Base-by-base conservation (phyloP, 37 sponge, comb jelly and placozoan genomes). In the Tethya wilhelma region DNA sequence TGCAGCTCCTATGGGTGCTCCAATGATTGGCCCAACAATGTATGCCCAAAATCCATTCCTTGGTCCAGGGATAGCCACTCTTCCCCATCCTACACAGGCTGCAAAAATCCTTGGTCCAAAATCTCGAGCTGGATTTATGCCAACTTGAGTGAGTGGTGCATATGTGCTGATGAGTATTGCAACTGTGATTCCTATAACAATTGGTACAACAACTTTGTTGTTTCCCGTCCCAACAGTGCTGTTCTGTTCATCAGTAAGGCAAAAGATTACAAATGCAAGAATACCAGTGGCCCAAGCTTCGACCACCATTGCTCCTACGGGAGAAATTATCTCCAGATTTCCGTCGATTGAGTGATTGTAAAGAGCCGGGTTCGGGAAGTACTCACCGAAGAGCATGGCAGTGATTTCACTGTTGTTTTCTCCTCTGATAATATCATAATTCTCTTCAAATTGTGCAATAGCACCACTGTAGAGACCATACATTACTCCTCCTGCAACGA, bases 71-170 rank as follows among this genome's bases (percentile, higher is more conserved):
- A 86, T 73, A 6, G 87, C 87, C 0, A 86, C 68, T 22, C 53
- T 73, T 9, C 90, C 89, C 82, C 89, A 92, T 0, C 93, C 93
- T 29, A 75, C 85, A 26, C 75, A 43, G 2, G 80, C 80, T 17
- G 93, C 84, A 59, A 79, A 55, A 2, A 87, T 17, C 42, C 93
- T 59, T 9, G 93, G 93, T 32, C 89, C 93, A 44, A 92, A 75
- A 56, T 92, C 93, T 32, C 88, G 40, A 41, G 93, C 93, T 29
- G 93, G 93, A 41, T 92, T 92, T 30, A 83, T 36, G 4, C 75
- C 87, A 22, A 62, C 87, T 64, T 86, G 87, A 25, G 87, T 86
- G 6, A 79, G 31, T 22, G 80, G 75, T 11, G 44, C 87, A 49
- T 80, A 86, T 14, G 80, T 6, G 23, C 80, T 67, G 34, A 79